These are phyloP conservation scores for Rhynchonycteris naso DNA, from an alignment of 2,797 vertebrate genomes.

Conservation along the genomic window DNA sequence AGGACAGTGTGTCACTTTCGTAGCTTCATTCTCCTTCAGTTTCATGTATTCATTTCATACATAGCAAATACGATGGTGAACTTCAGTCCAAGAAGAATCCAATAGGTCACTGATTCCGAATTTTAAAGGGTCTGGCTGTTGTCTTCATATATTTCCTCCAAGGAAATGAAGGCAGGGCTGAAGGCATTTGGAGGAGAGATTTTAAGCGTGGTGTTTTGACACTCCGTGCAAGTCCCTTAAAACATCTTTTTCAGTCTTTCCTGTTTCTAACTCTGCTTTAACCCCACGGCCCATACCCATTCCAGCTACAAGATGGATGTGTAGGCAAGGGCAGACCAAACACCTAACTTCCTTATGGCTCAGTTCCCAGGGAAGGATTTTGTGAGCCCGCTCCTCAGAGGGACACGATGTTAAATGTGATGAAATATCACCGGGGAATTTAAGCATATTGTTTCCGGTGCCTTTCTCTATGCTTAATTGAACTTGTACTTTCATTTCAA, in stretches of 20 bases:
- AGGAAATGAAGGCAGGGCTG: not conserved
- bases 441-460: conserved; percentile 8
- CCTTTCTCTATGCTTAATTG: conserved; percentile 71
- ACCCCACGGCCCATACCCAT: too few relatives aligned
- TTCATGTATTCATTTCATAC: not conserved
- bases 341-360: not conserved
- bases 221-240: not conserved
- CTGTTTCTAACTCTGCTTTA: not conserved
- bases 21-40: not conserved
- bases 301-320: not conserved
- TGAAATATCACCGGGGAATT: conserved; percentile 26
- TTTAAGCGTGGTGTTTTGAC: not conserved
- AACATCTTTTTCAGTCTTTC: not conserved
- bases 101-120: not conserved
- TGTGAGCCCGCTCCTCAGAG: not conserved
- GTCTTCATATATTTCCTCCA: not conserved
- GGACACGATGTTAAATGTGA: not conserved
- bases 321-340: not conserved
- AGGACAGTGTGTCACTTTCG: not conserved
- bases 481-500: conserved; percentile 68
- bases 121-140: not conserved
- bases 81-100: not conserved
- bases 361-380: not conserved
- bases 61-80: not conserved
- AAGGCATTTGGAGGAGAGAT: not conserved